Percentiles rank a stretch among this genome's conserved stretches.
phyloP scores from a whole-genome alignment of 2,113 vertebrate species.

The Chlamydotis undulata region DNA sequence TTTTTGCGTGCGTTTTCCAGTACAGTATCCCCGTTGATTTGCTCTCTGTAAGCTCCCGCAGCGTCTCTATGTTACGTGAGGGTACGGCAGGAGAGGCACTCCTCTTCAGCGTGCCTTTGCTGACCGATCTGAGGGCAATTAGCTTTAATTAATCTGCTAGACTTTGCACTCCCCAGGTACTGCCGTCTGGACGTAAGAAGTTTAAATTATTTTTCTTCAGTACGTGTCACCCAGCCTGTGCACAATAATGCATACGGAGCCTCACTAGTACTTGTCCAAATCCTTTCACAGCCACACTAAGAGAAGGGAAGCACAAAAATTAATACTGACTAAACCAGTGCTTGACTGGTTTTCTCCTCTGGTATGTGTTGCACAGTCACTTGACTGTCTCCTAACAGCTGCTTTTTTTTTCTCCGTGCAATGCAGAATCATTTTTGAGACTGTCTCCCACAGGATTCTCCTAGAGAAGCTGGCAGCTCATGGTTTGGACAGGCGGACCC shows the following conservation, averaged over 20 bases:
- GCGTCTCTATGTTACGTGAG: not conserved
- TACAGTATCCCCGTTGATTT: not conserved
- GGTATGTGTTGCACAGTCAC: not conserved
- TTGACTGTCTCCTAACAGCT: not conserved
- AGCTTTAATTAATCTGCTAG: not conserved
- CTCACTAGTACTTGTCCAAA: not conserved
- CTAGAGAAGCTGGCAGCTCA: not conserved
- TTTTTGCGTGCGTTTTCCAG: not conserved
- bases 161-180: not conserved
- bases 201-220: not conserved
- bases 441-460: not conserved
- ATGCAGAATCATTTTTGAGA: not conserved
- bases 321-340: not conserved
- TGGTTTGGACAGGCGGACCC: no score
- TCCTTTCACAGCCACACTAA: not conserved
- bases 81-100: not conserved
- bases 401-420: not conserved
- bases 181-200: no score
- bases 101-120: not conserved
- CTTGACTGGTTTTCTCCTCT: not conserved
- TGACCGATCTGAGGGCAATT: not conserved
- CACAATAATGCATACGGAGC: not conserved
- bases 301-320: not conserved
- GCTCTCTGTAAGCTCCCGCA: not conserved
- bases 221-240: not conserved